These are phyloP conservation scores for Pollicipes pollicipes DNA, from an alignment of 1,140 invertebrate species.

Conservation along the genomic window DNA sequence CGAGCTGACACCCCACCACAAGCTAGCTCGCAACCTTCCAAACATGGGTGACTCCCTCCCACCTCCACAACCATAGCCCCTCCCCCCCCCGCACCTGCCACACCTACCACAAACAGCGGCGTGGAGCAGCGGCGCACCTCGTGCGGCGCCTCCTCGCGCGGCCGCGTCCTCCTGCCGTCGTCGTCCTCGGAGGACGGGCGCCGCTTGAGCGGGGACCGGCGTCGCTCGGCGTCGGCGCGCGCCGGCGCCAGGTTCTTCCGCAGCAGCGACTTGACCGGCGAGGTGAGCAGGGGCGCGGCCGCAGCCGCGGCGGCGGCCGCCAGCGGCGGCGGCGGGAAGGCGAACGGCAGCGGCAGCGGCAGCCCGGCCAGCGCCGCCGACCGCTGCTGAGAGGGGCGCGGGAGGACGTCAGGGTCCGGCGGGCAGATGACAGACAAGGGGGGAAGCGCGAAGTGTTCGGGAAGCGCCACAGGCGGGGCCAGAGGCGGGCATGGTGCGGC, in stretches of 20 bases:
- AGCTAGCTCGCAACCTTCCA: no score
- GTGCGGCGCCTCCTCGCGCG: background rate
- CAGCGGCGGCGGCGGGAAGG: background rate
- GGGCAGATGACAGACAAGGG: no score
- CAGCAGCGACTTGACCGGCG: background rate
- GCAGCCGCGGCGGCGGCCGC: no score
- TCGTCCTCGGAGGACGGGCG: background rate
- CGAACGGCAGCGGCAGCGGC: background rate
- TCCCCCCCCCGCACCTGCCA: no score
- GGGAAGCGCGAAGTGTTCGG: no score
- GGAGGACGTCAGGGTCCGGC: background rate
- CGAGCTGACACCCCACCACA: no score
- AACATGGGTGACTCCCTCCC: no score
- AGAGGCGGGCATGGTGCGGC: no score
- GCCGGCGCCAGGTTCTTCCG: no score
- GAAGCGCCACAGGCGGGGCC: no score
- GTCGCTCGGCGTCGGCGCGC: background rate
- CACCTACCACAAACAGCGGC: background rate
- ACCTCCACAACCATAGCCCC: no score
- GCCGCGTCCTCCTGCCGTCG: background rate
- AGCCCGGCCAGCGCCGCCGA: background rate
- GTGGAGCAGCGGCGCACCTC: background rate
- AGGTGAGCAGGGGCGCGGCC: background rate
- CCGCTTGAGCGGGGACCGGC: background rate
- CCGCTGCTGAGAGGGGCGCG: background rate